Conservation (phyloP, 2,797 vertebrate species). For the Anguilla marmorata region DNA sequence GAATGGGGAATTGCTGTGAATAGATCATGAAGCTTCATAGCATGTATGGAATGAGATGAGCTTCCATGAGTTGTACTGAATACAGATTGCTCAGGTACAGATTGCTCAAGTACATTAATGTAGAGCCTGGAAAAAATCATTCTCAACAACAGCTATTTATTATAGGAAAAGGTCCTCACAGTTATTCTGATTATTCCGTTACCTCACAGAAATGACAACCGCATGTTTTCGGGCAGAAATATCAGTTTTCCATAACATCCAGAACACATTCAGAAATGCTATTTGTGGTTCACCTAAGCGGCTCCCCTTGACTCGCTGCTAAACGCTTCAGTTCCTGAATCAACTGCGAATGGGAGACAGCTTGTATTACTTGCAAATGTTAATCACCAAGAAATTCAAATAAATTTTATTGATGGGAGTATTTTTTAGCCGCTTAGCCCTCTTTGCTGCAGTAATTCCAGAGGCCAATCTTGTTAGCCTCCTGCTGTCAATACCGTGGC, state of each 20-base stretch:
- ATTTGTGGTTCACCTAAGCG: background rate
- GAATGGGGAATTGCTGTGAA: background rate
- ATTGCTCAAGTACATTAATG: background rate
- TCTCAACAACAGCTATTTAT: background rate
- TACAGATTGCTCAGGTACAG: background rate
- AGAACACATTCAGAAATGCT: slow-evolving; percentile 64
- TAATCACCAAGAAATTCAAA: background rate
- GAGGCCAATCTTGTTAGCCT: slow-evolving; percentile 3
- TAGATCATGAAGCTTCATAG: background rate
- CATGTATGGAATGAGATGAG: background rate
- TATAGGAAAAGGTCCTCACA: background rate
- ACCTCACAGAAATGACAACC: background rate
- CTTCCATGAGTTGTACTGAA: background rate
- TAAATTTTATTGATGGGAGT: slow-evolving; percentile 3
- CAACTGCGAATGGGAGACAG: background rate
- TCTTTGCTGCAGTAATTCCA: background rate
- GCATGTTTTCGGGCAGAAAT: background rate
- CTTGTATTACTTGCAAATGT: slow-evolving; percentile 11
- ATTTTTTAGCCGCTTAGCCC: background rate
- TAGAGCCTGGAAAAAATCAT: background rate
- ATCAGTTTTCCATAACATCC: background rate
- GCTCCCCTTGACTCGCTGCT: background rate
- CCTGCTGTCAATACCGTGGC: background rate
- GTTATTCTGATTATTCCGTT: background rate
- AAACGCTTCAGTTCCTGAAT: background rate